Percentiles rank a stretch among this genome's conserved stretches.
These are phyloP conservation scores for Alethe castanea DNA, from an alignment of 2,113 vertebrate species.

Conservation along the genomic window DNA sequence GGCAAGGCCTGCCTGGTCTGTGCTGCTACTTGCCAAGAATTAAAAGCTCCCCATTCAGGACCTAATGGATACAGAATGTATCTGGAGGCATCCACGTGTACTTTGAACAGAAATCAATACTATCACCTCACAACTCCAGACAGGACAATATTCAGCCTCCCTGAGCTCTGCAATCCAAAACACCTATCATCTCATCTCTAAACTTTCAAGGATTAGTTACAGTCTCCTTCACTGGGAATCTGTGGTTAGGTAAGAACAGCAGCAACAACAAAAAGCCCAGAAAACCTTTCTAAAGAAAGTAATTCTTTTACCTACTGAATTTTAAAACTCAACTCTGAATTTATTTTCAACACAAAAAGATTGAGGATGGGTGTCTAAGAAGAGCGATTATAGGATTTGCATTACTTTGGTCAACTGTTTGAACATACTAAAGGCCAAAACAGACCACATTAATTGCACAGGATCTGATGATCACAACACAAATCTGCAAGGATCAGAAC, in stretches of 20 bases:
- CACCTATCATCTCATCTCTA: not conserved
- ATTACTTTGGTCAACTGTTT: not conserved
- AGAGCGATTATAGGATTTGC: not conserved
- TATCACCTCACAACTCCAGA: not conserved
- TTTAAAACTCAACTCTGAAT: not conserved
- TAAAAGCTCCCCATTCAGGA: constrained; percentile 51
- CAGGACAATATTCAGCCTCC: not conserved
- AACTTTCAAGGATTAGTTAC: not conserved
- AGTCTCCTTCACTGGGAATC: not conserved
- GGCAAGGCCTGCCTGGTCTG: not conserved
- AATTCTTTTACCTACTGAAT: not conserved
- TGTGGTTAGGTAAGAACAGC: not conserved
- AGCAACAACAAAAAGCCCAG: not conserved
- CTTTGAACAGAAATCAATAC: constrained; percentile 54
- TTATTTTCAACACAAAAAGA: not conserved
- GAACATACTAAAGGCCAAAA: not conserved
- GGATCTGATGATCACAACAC: not conserved
- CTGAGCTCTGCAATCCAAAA: not conserved
- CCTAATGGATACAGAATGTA: not conserved
- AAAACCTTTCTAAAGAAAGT: not conserved
- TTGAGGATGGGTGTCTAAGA: not conserved
- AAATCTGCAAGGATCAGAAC: not conserved
- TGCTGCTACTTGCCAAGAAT: constrained; percentile 50
- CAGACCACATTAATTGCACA: not conserved
- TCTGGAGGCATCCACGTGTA: not conserved